Evolutionary conservation across 2,888 invertebrate genomes (phyloP), one percentile per base, ranked within the genome.

Genomic region (Tenthredo notha): DNA sequence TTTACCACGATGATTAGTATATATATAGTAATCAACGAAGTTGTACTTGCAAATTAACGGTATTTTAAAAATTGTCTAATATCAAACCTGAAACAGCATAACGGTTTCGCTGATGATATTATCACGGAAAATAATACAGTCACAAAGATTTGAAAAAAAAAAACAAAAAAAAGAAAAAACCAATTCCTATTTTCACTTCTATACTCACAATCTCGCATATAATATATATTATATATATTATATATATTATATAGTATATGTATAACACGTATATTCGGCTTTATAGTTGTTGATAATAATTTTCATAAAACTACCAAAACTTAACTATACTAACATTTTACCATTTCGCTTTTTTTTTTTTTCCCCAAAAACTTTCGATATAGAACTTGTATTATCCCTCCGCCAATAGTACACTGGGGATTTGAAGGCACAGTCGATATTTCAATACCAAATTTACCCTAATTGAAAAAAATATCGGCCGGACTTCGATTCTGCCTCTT

Each of bases 41-140:
- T 83, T 83, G 83, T 83, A 83, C 83, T 83, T 83, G 83, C 83
- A 83, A 83, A 70, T 25, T 83, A 47, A 40, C 72, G 72, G 72
- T 74, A 2, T 74, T 43, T 33, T 15, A 67, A 67, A 67, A 33
- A 67, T 61, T 61, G 0, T 21, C 21, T 25, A 0, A 61, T 25
- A 61, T 61, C 25, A 25, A 25, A 4, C 25, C 21, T 25, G 61
- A 61, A 54, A n/a, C n/a, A 54, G n/a, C 18, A 50, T n/a, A n/a
- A 54, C 47, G 47, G 47, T 47, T 15, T 47, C 47, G 47, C 47
- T 47, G 47, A 15, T 47, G 47, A n/a, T 54, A 54, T 54, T 54
- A n/a, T 54, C 54, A 54, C 18, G 50, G 18, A 50, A 50, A 18
- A n/a, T 43, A 12, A 43, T 12, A 43, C 43, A 43, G 1, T 12